Evolutionary conservation across 2,797 vertebrate species (phyloP).

Genomic region (Trachurus trachurus): DNA sequence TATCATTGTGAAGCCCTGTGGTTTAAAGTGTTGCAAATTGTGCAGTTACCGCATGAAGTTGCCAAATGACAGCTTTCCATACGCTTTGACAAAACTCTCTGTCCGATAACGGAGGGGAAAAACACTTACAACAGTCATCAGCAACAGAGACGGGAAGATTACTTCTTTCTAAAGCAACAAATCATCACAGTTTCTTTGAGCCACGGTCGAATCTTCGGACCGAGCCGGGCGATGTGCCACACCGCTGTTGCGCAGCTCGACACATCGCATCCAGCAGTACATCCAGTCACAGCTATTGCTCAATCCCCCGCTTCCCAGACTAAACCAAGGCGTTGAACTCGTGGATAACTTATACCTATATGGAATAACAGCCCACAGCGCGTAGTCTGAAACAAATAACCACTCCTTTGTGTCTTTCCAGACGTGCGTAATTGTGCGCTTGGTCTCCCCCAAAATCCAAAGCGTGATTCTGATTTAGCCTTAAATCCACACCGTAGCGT

Average conservation of each 20-base stretch:
- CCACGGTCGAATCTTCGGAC: conserved; percentile 57
- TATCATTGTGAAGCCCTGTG: conserved; percentile 75
- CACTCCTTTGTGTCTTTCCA: conserved; percentile 63
- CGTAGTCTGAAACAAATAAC: conserved; percentile 56
- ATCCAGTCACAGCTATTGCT: conserved; percentile 72
- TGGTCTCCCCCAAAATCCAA: conserved; percentile 60
- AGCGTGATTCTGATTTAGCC: conserved; percentile 63
- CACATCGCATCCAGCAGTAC: conserved; percentile 71
- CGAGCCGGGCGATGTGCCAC: conserved; percentile 80
- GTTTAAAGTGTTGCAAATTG: conserved; percentile 75
- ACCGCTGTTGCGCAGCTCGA: conserved; percentile 83
- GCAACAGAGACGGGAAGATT: neutral
- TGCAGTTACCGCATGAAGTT: conserved; percentile 62
- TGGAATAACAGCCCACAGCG: conserved; percentile 21
- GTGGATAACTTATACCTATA: conserved; percentile 20
- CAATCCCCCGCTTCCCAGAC: conserved; percentile 59
- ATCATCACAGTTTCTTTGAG: conserved; percentile 42
- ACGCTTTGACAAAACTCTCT: conserved; percentile 36
- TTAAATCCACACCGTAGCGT: conserved; percentile 59
- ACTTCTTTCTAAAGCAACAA: conserved; percentile 24
- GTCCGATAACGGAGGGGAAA: neutral
- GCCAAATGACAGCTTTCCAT: conserved; percentile 72
- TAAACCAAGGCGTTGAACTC: conserved; percentile 38
- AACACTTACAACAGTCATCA: conserved; percentile 8
- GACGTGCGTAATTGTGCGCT: conserved; percentile 81